Base-by-base conservation (phyloP, 2,888 invertebrate genomes). In the Coelinius sp. region DNA sequence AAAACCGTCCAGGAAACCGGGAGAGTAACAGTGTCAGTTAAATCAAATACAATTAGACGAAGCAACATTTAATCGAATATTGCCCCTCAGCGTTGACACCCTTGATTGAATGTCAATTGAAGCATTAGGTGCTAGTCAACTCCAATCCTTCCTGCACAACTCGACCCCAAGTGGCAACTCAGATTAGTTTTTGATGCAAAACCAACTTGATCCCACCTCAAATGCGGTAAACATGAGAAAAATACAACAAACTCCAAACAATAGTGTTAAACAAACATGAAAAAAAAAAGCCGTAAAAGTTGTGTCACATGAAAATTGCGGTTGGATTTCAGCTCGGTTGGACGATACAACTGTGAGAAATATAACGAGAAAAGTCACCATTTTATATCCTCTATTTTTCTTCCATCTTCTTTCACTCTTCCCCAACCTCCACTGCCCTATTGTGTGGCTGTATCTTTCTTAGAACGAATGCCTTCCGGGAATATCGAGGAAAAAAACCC, bases 31-130 rank as follows among this genome's bases (percentile, higher is more conserved):
- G 46, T 56, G 38, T 63, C 64, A 76, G 76, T 75, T 71, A 67
- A 76, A 76, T 76, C 71, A 76, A 71, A 73, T 5, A 17, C 73
- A 76, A 75, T 74, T 76, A 74, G 67, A 76, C 75, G 71, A 10
- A 71, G 72, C 74, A 71, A 75, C 53, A 71, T 53, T 74, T 74
- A 71, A 77, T 73, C 70, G 64, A 70, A 76, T 73, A 67, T 71
- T 71, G 68, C 44, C 38, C 72, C 70, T 62, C 53, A 59, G 3
- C 20, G 46, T n/a, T 38, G 67, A 38, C 27, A 14, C 31, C 62
- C 68, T 73, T 63, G 69, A 73, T 69, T 76, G 65, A 71, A 66
- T 49, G 27, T 31, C 46, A 69, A 68, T 68, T 49, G 46, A 70
- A 74, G 69, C 67, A 71, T 49, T 14, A 20, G 8, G 17, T 14